Evolutionary conservation across 1,140 invertebrate genomes (phyloP), one percentile per base, ranked within the genome.

Genomic region (Panagrolaimus sp.): DNA sequence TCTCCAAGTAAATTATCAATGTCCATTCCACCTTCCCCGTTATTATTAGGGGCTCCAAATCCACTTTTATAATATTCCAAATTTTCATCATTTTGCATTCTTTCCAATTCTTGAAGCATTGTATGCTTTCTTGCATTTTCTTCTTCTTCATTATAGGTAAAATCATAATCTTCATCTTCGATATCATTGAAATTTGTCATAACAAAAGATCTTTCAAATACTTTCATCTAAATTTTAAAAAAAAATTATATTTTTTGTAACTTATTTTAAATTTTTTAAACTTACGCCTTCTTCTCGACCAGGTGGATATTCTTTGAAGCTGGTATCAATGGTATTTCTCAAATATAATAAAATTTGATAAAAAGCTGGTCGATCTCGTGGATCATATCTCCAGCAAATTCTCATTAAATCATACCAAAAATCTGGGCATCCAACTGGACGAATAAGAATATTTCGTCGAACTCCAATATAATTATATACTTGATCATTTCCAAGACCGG

Each of bases 371-470:
- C 94, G 85, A 28, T 85, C 84, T 28, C 86, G 86, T 7, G 90
- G 87, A 77, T 90, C 89, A 79, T 90, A 90, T 75, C 88, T 87
- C 94, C 94, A 98, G 79, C 92, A 96, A 48, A 87, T 85, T 68
- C 89, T 87, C 94, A 98, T 97, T 44, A 97, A 84, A 64, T 89
- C 71, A n/a, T 83, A 92, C 76, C 97, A 84, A 75, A 89, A 88
- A 70, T 93, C 90, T 0, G 93, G 93, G 86, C 94, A 97, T 79
- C 93, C 91, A 81, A 93, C 91, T 0, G 94, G 94, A 65, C 89
- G 88, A 79, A 93, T 90, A 92, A 97, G 94, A 24, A 93, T 89
- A 32, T 69, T 74, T 24, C 75, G 28, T 28, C 75, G 44, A 17
- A 75, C 70, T 32, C 90, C 90, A 52, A 97, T 93, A 85, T 91